Conservation (phyloP, 1,140 invertebrate genomes). For the Monomorium pharaonis region DNA sequence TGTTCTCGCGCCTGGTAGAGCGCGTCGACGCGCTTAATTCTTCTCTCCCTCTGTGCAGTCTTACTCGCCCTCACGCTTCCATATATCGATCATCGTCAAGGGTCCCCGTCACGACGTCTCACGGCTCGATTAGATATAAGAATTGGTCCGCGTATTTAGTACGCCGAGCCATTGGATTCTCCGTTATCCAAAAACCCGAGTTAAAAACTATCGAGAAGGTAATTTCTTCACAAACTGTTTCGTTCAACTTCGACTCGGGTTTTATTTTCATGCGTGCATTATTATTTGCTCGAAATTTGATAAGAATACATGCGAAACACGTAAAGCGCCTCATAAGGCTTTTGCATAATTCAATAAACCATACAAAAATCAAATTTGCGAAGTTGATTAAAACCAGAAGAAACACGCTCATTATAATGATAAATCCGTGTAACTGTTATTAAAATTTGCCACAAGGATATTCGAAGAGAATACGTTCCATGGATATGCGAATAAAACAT, state of each 20-base stretch:
- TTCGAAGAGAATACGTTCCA: neutral
- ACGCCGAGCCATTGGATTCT: neutral
- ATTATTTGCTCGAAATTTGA: neutral
- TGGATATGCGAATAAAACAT: neutral
- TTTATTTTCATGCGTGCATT: neutral
- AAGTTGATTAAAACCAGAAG: neutral
- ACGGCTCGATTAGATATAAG: constrained; percentile 21
- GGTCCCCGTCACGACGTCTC: neutral
- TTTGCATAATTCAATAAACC: neutral
- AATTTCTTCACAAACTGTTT: neutral
- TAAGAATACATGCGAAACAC: neutral
- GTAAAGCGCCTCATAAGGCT: neutral
- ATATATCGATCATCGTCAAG: neutral
- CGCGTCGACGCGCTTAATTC: constrained; percentile 20
- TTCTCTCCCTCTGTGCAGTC: neutral
- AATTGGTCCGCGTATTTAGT: neutral
- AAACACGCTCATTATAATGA: neutral
- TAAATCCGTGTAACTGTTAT: neutral
- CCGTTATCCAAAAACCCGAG: neutral
- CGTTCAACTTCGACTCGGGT: neutral
- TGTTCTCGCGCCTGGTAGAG: constrained; percentile 14
- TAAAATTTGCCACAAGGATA: neutral
- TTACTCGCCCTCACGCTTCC: neutral
- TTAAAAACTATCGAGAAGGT: neutral
- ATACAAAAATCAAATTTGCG: neutral